Evolutionary conservation across 2,113 vertebrate species (phyloP).

Genomic region (Nannobrachium achirus): DNA sequence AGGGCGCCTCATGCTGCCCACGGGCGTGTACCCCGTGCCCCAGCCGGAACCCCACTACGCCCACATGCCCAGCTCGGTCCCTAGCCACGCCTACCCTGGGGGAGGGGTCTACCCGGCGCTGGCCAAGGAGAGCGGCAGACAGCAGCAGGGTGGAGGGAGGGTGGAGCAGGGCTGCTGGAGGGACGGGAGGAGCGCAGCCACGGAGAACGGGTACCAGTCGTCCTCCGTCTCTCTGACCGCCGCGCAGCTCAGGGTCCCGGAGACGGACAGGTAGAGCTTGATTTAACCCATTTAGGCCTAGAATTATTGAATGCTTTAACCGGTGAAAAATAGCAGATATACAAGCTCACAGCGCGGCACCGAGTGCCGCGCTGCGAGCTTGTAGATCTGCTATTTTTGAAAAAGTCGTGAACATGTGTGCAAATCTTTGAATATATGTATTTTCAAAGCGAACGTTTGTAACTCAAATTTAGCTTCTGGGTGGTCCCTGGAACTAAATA

Average conservation of each 20-base stretch:
- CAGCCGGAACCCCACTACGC: conserved; percentile 88
- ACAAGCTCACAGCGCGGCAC: no score
- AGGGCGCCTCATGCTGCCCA: conserved; percentile 83
- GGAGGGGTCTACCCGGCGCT: conserved; percentile 82
- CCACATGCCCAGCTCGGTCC: conserved; percentile 79
- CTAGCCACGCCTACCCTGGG: conserved; percentile 63
- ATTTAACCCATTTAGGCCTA: no score
- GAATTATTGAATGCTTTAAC: no score
- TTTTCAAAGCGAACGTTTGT: no score
- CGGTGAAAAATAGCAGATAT: no score
- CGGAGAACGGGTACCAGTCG: conserved; percentile 84
- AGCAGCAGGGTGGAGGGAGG: conserved; percentile 42
- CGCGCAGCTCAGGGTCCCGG: conserved; percentile 14
- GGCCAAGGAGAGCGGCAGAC: conserved; percentile 83
- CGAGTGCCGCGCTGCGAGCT: no score
- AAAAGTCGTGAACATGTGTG: no score
- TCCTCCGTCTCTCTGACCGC: background rate
- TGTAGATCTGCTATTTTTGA: no score
- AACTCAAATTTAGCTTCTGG: no score
- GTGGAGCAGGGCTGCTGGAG: conserved; percentile 19
- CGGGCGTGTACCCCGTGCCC: conserved; percentile 84
- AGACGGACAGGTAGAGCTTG: conserved; percentile 68
- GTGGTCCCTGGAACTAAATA: no score
- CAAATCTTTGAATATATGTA: no score
- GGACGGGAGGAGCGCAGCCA: conserved; percentile 29